Evolutionary conservation across 2,113 vertebrate genomes (phyloP), one percentile per base, ranked within the genome.

Genomic region (Rutilus rutilus): DNA sequence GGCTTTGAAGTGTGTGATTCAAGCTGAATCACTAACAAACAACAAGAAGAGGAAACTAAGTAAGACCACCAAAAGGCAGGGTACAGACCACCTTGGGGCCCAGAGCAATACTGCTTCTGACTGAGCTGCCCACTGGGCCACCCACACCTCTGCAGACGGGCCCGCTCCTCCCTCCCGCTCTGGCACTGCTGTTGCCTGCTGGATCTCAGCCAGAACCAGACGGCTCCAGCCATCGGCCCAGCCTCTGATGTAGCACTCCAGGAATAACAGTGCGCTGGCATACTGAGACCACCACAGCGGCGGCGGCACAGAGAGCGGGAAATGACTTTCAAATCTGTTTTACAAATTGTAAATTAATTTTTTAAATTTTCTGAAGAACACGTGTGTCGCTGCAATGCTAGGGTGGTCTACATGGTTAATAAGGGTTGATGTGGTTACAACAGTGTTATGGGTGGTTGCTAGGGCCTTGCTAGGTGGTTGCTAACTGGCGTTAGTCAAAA

Each of bases 241-340:
- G 62, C 80, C 80, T 89, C 77, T 71, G 84, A 89, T 79, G 83
- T 86, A 79, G 52, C 78, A 83, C 47, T 82, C 87, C 86, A 88
- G 62, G 87, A 91, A 89, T 89, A 85, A 85, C 84, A 52, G 67
- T 45, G 77, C 39, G 17, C 83, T 52, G 81, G 57, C 76, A 54
- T 25, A 69, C 87, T 36, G 54, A 30, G 87, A 86, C 86, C 86
- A 87, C 80, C 81, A 81, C 71, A 45, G 82, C 8, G 52, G 84
- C 8, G 52, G 84, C 57, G 8, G 62, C 54, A 84, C 47, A 85
- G 11, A 12, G 76, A 85, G 83, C 62, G 86, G 75, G 60, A 80
- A 57, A 86, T 82, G 15, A 73, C 79, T 50, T 90, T 73, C 73
- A 82, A 65, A 65, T 25, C 59, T 57, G 33, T 52, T 47, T 75